These are phyloP conservation scores for Heliconius himera DNA, from an alignment of 1,140 invertebrate species.

Conservation along the genomic window DNA sequence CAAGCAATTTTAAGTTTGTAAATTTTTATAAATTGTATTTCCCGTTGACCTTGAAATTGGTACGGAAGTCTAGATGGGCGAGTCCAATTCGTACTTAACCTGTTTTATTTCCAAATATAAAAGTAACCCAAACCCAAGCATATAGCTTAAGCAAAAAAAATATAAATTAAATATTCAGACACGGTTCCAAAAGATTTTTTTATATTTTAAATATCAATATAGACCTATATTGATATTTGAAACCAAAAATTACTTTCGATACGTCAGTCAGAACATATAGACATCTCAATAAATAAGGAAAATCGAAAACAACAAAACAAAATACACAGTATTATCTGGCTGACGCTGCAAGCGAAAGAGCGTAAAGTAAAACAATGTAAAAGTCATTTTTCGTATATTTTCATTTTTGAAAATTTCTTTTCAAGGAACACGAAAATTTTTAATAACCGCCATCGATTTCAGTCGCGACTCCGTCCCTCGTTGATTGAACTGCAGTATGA, in stretches of 20 bases:
- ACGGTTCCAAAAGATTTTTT: too few species aligned
- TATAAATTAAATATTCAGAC: too few species aligned
- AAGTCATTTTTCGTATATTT: neutral
- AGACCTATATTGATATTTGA: neutral
- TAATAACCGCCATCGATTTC: conserved; percentile 1
- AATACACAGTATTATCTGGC: neutral
- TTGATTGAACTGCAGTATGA: conserved; percentile 5
- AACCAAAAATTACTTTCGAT: neutral
- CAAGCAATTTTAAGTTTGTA: too few species aligned
- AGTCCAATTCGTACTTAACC: too few species aligned
- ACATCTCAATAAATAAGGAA: neutral
- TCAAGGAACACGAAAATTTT: neutral
- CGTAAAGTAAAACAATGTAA: neutral
- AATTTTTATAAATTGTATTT: too few species aligned
- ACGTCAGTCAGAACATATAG: neutral
- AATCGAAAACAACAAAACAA: neutral
- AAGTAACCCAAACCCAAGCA: too few species aligned
- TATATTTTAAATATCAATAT: too few species aligned
- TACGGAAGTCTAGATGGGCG: too few species aligned
- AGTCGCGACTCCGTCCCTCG: neutral
- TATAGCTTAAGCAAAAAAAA: too few species aligned
- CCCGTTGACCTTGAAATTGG: too few species aligned
- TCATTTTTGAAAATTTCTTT: conserved; percentile 2
- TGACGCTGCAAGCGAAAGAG: neutral
- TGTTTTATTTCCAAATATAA: too few species aligned